phyloP scores from a whole-genome alignment of 2,888 invertebrate species.

The Mycalesis mineus region DNA sequence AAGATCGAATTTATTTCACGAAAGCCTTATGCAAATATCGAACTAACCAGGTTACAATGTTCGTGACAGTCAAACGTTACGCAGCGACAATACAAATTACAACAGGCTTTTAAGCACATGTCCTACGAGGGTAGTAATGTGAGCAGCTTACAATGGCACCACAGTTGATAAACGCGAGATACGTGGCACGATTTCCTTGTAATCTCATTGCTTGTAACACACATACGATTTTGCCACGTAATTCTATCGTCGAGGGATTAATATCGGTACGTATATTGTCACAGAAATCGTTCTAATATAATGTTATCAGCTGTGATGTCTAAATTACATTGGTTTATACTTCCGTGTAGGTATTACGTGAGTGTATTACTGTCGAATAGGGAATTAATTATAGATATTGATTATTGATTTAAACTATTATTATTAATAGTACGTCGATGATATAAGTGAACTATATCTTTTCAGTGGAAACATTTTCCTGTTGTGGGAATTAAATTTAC shows the following conservation, averaged over 20 bases:
- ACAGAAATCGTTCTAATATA: conserved; percentile 2
- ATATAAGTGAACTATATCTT: no score
- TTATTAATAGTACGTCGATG: no score
- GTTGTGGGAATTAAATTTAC: no score
- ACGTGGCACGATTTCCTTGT: conserved; percentile 14
- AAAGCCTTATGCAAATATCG: background rate
- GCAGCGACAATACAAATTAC: conserved; percentile 12
- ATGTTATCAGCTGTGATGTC: conserved; percentile 2
- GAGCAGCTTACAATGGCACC: conserved; percentile 20
- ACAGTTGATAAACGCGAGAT: conserved; percentile 13
- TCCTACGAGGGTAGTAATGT: conserved; percentile 17
- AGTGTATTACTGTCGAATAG: background rate
- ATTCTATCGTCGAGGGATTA: conserved; percentile 14
- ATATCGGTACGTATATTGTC: background rate
- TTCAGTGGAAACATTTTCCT: no score
- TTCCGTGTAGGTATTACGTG: background rate
- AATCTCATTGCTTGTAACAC: conserved; percentile 7
- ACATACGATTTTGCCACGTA: conserved; percentile 8
- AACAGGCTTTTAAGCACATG: conserved; percentile 17
- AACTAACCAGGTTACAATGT: background rate
- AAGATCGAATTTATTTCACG: background rate
- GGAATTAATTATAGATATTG: background rate
- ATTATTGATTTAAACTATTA: background rate
- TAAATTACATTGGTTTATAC: conserved; percentile 3
- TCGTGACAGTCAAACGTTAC: conserved; percentile 1